Conservation (phyloP, 2,113 vertebrate genomes). For the Microtus ochrogaster region DNA sequence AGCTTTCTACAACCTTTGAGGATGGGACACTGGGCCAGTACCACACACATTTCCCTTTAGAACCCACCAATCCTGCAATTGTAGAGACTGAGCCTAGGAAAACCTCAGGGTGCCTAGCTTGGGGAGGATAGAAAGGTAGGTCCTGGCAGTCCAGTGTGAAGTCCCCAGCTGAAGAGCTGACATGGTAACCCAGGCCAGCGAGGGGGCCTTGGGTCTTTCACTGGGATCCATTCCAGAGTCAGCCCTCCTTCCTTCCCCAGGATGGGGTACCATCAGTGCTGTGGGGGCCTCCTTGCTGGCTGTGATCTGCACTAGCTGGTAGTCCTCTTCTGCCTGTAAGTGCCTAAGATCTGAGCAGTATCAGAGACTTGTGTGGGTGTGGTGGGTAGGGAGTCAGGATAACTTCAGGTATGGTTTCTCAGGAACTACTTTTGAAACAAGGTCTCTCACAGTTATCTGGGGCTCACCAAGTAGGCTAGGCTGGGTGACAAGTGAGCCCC, state of each 20-base stretch:
- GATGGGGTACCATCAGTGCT: background rate
- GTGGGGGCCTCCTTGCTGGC: background rate
- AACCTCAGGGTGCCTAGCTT: background rate
- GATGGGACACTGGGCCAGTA: too few relatives aligned
- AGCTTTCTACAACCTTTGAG: background rate
- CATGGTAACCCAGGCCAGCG: background rate
- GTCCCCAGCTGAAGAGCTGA: background rate
- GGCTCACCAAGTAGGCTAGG: background rate
- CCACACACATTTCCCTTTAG: background rate
- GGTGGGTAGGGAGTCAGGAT: background rate
- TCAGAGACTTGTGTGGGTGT: background rate
- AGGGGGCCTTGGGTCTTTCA: background rate
- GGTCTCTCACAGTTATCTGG: background rate
- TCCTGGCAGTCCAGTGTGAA: background rate
- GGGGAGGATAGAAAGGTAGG: background rate
- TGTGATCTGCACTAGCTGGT: background rate
- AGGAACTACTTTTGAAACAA: background rate
- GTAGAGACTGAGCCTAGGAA: background rate
- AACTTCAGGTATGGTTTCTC: background rate
- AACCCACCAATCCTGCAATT: background rate
- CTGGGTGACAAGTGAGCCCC: background rate
- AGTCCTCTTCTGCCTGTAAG: background rate
- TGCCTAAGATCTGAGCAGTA: background rate
- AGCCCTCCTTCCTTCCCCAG: rapidly evolving
- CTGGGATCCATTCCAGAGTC: background rate